Evolutionary conservation across 2,113 vertebrate species (phyloP).

Genomic region (Prionailurus bengalensis): DNA sequence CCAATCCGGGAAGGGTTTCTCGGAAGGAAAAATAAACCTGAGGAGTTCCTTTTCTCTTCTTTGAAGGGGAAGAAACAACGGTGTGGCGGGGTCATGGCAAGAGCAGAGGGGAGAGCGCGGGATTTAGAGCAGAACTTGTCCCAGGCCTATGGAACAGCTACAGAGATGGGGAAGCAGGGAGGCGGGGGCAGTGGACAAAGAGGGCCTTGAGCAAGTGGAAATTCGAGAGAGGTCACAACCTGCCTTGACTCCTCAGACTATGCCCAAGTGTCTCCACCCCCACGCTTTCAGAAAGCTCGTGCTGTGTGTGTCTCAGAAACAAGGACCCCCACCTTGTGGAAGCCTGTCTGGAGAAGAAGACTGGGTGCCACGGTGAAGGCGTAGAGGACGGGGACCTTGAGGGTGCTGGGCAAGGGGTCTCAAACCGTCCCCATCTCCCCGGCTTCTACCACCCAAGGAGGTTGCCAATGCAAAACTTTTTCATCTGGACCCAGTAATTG

Average conservation of each 20-base stretch:
- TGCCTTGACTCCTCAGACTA: neutral
- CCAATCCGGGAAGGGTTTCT: neutral
- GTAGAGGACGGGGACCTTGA: neutral
- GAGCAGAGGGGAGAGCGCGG: neutral
- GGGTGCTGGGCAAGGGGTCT: neutral
- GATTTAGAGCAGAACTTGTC: constrained; percentile 4
- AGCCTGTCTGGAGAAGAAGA: neutral
- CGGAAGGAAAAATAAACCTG: neutral
- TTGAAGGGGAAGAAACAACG: neutral
- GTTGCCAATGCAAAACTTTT: neutral
- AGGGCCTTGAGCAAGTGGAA: constrained; percentile 57
- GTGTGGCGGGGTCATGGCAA: neutral
- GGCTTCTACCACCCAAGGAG: constrained; percentile 14
- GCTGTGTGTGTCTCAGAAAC: constrained; percentile 28
- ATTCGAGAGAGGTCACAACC: constrained; percentile 55
- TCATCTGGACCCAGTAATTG: neutral
- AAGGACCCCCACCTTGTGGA: neutral
- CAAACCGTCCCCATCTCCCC: constrained; percentile 25
- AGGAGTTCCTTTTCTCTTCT: neutral
- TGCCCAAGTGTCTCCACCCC: constrained; percentile 36
- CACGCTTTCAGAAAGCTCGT: neutral
- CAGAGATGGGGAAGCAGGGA: neutral
- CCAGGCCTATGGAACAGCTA: neutral
- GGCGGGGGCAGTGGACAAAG: constrained; percentile 10
- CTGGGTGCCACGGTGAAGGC: neutral